phyloP scores from a whole-genome alignment of 2,888 invertebrate genomes.

The Hecatera dysodea region DNA sequence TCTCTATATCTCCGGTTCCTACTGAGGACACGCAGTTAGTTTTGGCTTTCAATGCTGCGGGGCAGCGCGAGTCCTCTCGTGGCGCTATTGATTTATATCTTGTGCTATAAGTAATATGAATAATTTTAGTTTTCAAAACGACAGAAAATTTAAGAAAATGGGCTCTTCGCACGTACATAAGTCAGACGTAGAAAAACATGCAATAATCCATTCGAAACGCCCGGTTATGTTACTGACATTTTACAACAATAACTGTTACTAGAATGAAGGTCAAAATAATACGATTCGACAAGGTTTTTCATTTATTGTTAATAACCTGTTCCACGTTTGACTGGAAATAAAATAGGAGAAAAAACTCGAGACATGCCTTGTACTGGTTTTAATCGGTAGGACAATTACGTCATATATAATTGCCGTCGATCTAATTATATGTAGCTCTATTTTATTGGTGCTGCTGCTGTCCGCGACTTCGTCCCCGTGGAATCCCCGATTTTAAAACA shows the following conservation, averaged over 20 bases:
- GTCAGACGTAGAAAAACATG: not conserved
- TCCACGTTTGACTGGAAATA: constrained; percentile 37
- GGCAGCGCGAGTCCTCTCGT: no score
- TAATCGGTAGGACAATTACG: constrained; percentile 21
- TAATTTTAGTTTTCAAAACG: not conserved
- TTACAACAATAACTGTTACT: constrained; percentile 38
- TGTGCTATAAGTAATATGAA: not conserved
- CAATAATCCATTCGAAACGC: constrained; percentile 1
- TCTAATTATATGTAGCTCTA: not conserved
- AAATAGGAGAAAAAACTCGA: constrained; percentile 42
- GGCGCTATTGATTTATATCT: no score
- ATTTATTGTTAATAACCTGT: constrained; percentile 52
- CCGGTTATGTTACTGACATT: constrained; percentile 18
- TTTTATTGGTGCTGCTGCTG: constrained; percentile 7
- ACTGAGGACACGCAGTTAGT: no score
- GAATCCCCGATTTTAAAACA: no score
- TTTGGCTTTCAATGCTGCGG: no score
- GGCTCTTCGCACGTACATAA: not conserved
- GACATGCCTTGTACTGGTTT: constrained; percentile 48
- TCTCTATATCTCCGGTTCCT: no score
- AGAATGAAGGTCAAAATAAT: constrained; percentile 54
- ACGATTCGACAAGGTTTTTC: constrained; percentile 58
- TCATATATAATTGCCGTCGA: constrained; percentile 25
- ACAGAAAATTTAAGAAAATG: not conserved
- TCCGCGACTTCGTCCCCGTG: no score